Base-by-base conservation (phyloP, 2,113 vertebrate genomes). In the Ancistrus triradiatus region DNA sequence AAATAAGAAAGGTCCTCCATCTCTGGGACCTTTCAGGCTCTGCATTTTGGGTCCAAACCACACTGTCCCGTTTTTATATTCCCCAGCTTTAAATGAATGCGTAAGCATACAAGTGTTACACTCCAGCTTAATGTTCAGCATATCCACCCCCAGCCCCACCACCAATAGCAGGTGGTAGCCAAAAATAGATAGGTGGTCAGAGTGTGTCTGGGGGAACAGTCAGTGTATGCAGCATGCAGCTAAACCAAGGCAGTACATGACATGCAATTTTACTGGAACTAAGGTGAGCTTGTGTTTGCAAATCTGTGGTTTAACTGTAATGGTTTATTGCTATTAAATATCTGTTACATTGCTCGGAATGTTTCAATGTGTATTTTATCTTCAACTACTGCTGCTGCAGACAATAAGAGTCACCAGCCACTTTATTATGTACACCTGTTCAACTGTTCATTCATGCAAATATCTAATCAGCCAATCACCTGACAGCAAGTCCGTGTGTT, bases 261-360 rank as follows among this genome's bases (percentile, higher is more conserved):
- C 60, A 27, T 27, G 53, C 55, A 60, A 69, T 53, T 65, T 65
- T 63, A 69, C 66, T 38, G 71, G 71, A 69, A 60, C 42, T 55
- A 17, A 73, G 71, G 71, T 73, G 71, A 73, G 21, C 15, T 24
- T 73, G 35, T 68, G 60, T 63, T 63, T 82, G 78, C 65, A 77
- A 79, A 15, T 46, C 18, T 6, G 78, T 71, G 64, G 48, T 70
- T 46, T 18, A 52, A 9, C 43, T 10, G 15, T 58, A 44, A 22
- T 7, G 22, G 28, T 13, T 14, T 7, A 3, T 27, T 10, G 5
- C 51, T 14, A 25, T 28, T 42, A 22, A 18, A 27, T 11, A 19
- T 24, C 43, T 18, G 8, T 21, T 43, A 28, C 33, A 10, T 13
- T 47, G 18, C 18, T 35, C 33, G 14, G 13, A 35, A 11, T n/a